Evolutionary conservation across 1,140 invertebrate species (phyloP).

Genomic region (Bombus pascuorum): DNA sequence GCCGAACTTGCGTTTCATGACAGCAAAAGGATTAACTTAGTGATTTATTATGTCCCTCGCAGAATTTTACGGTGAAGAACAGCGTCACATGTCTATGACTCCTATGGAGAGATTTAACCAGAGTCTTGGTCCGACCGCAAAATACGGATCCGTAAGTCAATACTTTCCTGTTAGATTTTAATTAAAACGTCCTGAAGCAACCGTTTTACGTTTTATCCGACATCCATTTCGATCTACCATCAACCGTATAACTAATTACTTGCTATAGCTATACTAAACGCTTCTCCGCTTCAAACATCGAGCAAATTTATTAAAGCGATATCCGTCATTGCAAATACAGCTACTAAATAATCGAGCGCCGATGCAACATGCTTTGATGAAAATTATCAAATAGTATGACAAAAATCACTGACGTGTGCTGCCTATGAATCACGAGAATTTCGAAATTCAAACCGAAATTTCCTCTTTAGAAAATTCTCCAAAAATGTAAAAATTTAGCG

Average conservation of each 20-base stretch:
- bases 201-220: not conserved
- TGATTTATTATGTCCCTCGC: conserved; percentile 8
- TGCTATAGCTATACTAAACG: not conserved
- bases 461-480: too few species aligned
- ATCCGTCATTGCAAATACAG: not conserved
- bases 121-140: not conserved
- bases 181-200: not conserved
- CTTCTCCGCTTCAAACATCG: not conserved
- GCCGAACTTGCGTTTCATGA: not conserved
- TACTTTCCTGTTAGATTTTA: conserved; percentile 1
- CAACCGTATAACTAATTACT: not conserved
- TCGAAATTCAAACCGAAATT: too few species aligned
- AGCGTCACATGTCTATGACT: conserved; percentile 2
- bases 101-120: not conserved
- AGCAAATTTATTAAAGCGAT: not conserved
- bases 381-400: too few species aligned
- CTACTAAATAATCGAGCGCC: not conserved
- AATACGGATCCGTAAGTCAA: not conserved
- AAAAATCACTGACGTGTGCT: too few species aligned
- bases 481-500: too few species aligned
- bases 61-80: not conserved
- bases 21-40: conserved; percentile 14
- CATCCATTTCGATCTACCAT: not conserved
- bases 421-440: too few species aligned
- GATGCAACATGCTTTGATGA: too few species aligned